Percentiles rank a stretch among this genome's conserved stretches.
Evolutionary conservation across 64 coral and sea anemone genomes (phyloP).

Genomic region (Montipora capricornis): DNA sequence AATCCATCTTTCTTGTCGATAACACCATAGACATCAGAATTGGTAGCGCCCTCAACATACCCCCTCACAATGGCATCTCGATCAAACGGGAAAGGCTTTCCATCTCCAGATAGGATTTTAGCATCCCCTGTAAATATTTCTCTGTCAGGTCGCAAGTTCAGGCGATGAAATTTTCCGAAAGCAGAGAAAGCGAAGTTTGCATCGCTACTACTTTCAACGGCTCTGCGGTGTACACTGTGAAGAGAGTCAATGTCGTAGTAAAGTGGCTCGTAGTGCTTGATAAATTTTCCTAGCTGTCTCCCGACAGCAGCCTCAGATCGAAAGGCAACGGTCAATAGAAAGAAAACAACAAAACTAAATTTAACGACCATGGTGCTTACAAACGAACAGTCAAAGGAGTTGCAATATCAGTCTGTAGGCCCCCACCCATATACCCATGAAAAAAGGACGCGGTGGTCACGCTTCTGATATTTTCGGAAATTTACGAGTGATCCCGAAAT

Average conservation of each 20-base stretch:
- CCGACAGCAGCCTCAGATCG: constrained; percentile 20
- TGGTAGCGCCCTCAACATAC: constrained; percentile 72
- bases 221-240: constrained; percentile 58
- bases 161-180: constrained; percentile 61
- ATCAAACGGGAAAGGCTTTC: constrained; percentile 81
- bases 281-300: constrained; percentile 64
- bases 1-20: constrained; percentile 84
- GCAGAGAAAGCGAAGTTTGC: constrained; percentile 83
- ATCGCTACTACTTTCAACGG: constrained; percentile 60
- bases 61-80: constrained; percentile 75
- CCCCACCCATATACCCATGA: background rate
- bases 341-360: constrained; percentile 55
- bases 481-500: background rate
- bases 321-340: constrained; percentile 21
- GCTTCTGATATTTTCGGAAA: background rate
- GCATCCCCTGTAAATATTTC: constrained; percentile 85
- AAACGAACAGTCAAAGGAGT: background rate
- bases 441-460: constrained; percentile 44
- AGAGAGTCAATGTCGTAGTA: constrained; percentile 68
- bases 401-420: background rate
- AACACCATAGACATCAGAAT: constrained; percentile 88
- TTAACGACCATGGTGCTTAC: constrained; percentile 1
- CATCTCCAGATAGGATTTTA: constrained; percentile 75
- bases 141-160: constrained; percentile 76
- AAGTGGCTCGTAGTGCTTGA: constrained; percentile 77